Evolutionary conservation across 2,113 vertebrate species (phyloP), one percentile per base, ranked within the genome.

Genomic region (Oreotrochilus melanogaster): DNA sequence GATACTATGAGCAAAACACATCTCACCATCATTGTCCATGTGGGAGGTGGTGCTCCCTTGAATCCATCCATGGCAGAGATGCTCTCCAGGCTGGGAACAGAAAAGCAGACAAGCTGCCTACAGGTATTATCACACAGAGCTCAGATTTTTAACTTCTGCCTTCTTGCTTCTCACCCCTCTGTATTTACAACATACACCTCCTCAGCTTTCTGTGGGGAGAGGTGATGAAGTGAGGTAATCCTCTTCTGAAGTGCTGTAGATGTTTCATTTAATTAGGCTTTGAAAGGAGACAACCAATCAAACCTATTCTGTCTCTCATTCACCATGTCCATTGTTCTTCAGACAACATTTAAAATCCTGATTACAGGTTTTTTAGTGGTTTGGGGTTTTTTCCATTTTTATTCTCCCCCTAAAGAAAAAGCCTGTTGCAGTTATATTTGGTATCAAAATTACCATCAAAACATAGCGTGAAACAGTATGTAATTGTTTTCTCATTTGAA

Each of bases 401-500:
- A 47, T 86, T 91, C 58, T 70, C 17, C 64, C 64, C 43, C n/a
- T 78, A 24, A 65, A 92, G 74, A 83, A 95, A 94, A 82, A 70
- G 15, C 3, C n/a, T 71, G 23, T 88, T 91, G 90, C 75, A 17
- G 21, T 92, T 86, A 48, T 43, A 83, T 13, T 62, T 0, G 9
- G 35, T 95, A 83, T 74, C 89, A 88, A 79, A 96, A 92, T 73
- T 88, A 54, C 33, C 50, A 89, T 83, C 81, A 83, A 89, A 91
- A 93, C 51, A 83, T 86, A 73, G 87, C 86, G 62, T 86, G 81
- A 86, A 79, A 76, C 13, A 12, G 47, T 74, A 60, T 18, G 56
- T 35, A 80, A 95, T 96, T 96, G 92, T 80, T 95, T 95, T 92
- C 95, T 88, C 64, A 80, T 80, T 96, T 94, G 74, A 78, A 88